Evolutionary conservation across 2,797 vertebrate species (phyloP), one percentile per base, ranked within the genome.

Genomic region (Tiaroga cobitis): DNA sequence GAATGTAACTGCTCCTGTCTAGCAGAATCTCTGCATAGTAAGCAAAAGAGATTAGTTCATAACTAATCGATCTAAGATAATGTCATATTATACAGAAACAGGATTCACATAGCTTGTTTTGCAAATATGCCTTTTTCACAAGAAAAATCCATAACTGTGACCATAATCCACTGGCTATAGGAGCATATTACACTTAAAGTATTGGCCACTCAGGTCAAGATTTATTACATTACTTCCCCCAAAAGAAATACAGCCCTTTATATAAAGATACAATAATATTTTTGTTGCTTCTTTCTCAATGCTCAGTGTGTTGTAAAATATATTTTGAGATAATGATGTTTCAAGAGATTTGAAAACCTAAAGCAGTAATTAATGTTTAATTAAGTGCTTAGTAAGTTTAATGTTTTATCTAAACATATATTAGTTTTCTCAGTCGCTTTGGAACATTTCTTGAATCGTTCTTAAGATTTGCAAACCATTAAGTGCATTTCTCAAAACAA

Each of bases 41-140:
- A 49, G 39, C 41, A 83, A 76, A 75, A 72, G 32, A 85, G 43
- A 85, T 65, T 67, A 74, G 43, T 80, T 73, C 69, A 80, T 63
- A 61, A 49, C 68, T 51, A 80, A 87, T 87, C 80, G 46, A 85
- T 85, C 54, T 76, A 61, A 76, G 37, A 87, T 73, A 85, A 85
- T 90, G 88, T 81, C 91, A 92, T 8, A 85, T 87, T 85, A 87
- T 89, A 88, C 59, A 82, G 86, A 82, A 82, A 85, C 63, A 82
- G 86, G 81, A 92, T 90, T 74, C 51, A 54, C 81, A 80, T 82
- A 83, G 82, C 82, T 70, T 19, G 81, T 81, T 81, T 73, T 41
- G 15, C 49, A 85, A 83, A 86, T 41, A 11, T 46, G 84, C 78
- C 37, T 76, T 78, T 81, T 54, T 29, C n/a, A 56, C 82, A 26